Evolutionary conservation across 2,888 invertebrate species (phyloP).

Genomic region (Salticus scenicus): DNA sequence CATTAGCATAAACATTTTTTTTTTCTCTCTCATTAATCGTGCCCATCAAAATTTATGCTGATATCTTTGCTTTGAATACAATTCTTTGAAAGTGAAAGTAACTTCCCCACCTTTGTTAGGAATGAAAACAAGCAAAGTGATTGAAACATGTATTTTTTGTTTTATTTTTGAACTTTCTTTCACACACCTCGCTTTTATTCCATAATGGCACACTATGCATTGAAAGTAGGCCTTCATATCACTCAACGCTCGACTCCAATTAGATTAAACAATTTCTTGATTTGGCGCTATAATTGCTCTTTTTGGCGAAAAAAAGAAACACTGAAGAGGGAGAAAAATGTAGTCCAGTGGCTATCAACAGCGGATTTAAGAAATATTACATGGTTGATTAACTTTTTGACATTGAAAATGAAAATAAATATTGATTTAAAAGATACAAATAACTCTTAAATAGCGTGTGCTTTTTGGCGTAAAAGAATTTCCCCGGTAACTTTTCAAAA

Average conservation of each 20-base stretch:
- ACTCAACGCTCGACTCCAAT: not conserved
- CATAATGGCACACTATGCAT: not conserved
- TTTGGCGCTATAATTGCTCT: not conserved
- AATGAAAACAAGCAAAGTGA: not conserved
- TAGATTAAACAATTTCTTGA: not conserved
- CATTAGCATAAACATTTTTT: too few relatives aligned
- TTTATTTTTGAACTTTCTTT: not conserved
- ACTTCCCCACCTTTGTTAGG: not conserved
- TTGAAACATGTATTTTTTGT: not conserved
- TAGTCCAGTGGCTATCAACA: too few relatives aligned
- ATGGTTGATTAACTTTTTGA: not conserved
- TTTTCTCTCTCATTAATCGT: too few relatives aligned
- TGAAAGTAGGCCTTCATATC: constrained; percentile 5
- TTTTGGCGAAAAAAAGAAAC: not conserved
- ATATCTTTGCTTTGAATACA: not conserved
- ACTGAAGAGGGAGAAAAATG: not conserved
- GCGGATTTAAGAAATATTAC: not conserved
- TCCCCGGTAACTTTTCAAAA: too few relatives aligned
- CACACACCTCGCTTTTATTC: not conserved
- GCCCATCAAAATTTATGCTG: too few relatives aligned
- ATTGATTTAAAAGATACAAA: too few relatives aligned
- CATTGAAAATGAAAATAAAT: not conserved
- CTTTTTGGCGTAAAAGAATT: too few relatives aligned
- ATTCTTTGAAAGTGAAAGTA: not conserved
- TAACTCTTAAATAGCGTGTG: too few relatives aligned